Evolutionary conservation across 2,113 vertebrate genomes (phyloP).

Genomic region (Globicephala melas): DNA sequence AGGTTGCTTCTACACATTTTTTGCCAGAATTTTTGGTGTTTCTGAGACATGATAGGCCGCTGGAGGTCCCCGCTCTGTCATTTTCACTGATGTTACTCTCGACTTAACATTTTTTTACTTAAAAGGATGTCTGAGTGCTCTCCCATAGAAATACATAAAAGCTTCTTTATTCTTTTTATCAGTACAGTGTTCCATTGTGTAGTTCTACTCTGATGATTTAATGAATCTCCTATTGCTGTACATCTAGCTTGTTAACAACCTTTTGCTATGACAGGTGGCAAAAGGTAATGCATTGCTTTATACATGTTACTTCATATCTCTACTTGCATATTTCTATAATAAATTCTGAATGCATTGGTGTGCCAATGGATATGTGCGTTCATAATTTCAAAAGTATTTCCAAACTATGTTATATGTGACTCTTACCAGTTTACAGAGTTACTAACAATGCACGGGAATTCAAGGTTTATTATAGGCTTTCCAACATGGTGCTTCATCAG

Average conservation of each 20-base stretch:
- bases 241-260: neutral
- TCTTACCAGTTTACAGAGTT: neutral
- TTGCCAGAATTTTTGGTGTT: neutral
- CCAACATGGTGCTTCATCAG: neutral
- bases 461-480: neutral
- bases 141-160: neutral
- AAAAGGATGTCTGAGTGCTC: neutral
- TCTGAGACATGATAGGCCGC: neutral
- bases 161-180: neutral
- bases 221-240: neutral
- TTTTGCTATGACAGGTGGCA: neutral
- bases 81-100: neutral
- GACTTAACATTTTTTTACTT: neutral
- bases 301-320: neutral
- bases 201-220: neutral
- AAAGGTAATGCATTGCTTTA: neutral
- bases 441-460: neutral
- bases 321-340: neutral
- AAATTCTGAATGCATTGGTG: neutral
- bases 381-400: neutral
- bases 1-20: neutral
- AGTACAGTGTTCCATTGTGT: neutral
- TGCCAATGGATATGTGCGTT: neutral
- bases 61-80: neutral
- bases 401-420: neutral